These are phyloP conservation scores for Drosophila melanica DNA, from an alignment of 1,140 invertebrate species.

Conservation along the genomic window DNA sequence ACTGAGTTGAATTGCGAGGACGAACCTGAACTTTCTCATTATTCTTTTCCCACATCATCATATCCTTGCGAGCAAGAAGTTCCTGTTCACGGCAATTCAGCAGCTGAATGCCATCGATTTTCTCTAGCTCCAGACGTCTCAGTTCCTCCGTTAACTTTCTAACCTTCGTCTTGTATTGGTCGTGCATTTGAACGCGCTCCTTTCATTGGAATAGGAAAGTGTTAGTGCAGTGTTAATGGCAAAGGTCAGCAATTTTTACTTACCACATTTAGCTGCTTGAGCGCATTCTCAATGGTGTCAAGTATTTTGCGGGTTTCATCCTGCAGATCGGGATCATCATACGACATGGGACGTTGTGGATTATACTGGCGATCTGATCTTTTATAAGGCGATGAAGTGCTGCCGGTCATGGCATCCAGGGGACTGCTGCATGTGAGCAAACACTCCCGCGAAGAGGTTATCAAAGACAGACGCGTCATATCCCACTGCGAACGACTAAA, in stretches of 20 bases:
- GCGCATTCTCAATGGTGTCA: conserved; percentile 85
- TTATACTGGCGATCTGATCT: conserved; percentile 77
- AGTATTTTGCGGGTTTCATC: conserved; percentile 83
- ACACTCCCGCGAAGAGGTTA: conserved; percentile 91
- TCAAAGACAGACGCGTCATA: conserved; percentile 92
- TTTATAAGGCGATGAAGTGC: conserved; percentile 66
- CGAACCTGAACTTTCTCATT: conserved; percentile 83
- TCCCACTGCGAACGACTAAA: conserved; percentile 88
- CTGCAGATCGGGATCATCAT: conserved; percentile 80
- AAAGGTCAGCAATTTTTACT: conserved; percentile 2
- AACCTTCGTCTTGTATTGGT: conserved; percentile 82
- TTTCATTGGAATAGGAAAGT: conserved; percentile 8
- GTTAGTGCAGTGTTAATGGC: not conserved
- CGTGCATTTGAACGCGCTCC: conserved; percentile 83
- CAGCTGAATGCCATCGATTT: conserved; percentile 77
- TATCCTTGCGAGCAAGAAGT: conserved; percentile 77
- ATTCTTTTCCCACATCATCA: conserved; percentile 84
- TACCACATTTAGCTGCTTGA: conserved; percentile 86
- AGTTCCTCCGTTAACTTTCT: conserved; percentile 75
- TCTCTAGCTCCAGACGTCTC: conserved; percentile 84
- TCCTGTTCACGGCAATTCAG: conserved; percentile 76
- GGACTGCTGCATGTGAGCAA: conserved; percentile 68
- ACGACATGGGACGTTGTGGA: conserved; percentile 70
- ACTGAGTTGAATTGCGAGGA: not conserved
- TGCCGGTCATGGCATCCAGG: conserved; percentile 63